Conservation (phyloP, 2,113 vertebrate species). For the Tachysurus vachellii region DNA sequence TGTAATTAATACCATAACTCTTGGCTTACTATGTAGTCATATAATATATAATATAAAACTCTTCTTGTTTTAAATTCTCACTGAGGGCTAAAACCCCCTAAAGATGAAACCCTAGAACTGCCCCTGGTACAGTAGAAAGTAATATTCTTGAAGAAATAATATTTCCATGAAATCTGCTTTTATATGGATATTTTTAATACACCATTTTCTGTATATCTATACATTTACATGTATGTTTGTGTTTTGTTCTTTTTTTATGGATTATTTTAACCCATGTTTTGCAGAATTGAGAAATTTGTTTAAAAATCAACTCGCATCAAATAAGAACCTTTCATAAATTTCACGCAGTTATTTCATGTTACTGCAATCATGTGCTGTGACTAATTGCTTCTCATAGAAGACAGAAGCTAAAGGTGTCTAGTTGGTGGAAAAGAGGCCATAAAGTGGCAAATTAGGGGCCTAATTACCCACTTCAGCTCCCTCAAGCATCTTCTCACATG, state of each 20-base stretch:
- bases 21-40: no score
- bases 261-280: background rate
- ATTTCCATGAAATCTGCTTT: background rate
- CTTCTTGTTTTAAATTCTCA: no score
- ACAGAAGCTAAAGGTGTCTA: conserved; percentile 17
- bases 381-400: conserved; percentile 19
- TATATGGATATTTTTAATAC: background rate
- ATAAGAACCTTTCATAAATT: background rate
- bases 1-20: no score
- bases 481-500: conserved; percentile 28
- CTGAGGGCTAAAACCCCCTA: no score
- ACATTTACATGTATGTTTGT: background rate
- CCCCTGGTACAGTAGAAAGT: no score
- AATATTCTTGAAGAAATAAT: background rate
- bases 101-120: no score
- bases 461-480: conserved; percentile 33
- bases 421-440: conserved; percentile 24
- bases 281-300: background rate
- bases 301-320: background rate
- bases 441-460: conserved; percentile 34
- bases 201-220: background rate
- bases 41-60: no score
- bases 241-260: background rate
- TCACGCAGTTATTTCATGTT: background rate
- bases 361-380: background rate